Base-by-base conservation (phyloP, 2,113 vertebrate species). In the Orycteropus afer region DNA sequence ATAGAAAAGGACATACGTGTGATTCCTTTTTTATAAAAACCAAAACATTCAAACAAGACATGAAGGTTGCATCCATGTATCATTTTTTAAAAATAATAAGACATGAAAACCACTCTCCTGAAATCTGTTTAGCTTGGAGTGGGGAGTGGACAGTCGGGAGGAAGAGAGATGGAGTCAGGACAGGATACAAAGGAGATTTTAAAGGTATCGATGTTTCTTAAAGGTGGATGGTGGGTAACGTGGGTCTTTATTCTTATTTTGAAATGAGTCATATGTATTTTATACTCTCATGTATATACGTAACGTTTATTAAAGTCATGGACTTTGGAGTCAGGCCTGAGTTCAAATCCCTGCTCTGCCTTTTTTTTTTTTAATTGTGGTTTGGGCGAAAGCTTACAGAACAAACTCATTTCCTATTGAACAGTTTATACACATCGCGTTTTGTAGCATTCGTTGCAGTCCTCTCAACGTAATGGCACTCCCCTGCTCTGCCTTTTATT, bases 1-100 rank as follows among this genome's bases (percentile, higher is more conserved):
- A 17, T 80, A 47, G 57, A 80, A 86, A 91, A 90, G 63, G 81
- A 67, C 23, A 14, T 34, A 37, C 0, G 3, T 61, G 14, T 81
- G 34, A n/a, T 91, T 83, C 32, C 51, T 93, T 93, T 86, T 67
- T 77, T 65, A 32, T 63, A 90, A 93, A 90, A 55, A 32, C 51
- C 65, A 42, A 59, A 76, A 20, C 3, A 45, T 71, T 20, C 2
- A 82, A 18, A 61, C 86, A 78, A 51, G 61, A 14, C 27, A 34
- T 76, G 87, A 71, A 53, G 61, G 67, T 47, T 55, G 18, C 40
- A 77, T 82, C 74, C 18, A 1, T 86, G 73, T 34, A 4, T 73
- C 22, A 34, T 73, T 85, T 7, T 9, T 15, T 1, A 86, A 73
- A 49, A 86, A 55, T 45, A 69, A n/a, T 22, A 69, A 76, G 14